Conservation (phyloP, 1,140 invertebrate species). For the Sweltsa coloradensis region DNA sequence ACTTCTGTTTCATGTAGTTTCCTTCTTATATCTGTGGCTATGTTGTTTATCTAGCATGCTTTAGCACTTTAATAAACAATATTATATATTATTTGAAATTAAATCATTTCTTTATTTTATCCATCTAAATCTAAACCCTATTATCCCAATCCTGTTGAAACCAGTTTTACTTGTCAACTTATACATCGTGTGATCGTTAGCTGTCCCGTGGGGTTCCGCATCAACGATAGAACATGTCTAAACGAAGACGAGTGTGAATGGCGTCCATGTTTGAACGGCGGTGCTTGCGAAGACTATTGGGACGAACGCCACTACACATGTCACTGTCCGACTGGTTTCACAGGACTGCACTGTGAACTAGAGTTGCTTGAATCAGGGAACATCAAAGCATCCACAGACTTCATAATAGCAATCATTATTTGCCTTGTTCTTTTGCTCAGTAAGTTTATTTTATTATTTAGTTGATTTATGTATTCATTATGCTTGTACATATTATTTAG, state of each 20-base stretch:
- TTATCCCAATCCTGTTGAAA: no score
- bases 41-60: no score
- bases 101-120: no score
- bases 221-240: constrained; percentile 46
- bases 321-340: constrained; percentile 58
- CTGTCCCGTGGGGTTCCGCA: constrained; percentile 55
- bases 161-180: no score
- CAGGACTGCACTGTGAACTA: constrained; percentile 66
- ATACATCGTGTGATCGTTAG: no score
- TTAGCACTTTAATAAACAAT: no score
- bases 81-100: no score
- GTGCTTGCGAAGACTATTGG: constrained; percentile 53
- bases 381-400: constrained; percentile 66
- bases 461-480: constrained; percentile 8
- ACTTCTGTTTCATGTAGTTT: no score
- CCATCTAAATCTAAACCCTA: no score
- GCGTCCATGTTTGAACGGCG: constrained; percentile 58
- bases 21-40: no score
- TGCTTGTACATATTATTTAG: constrained; percentile 11
- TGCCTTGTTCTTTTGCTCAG: constrained; percentile 62
- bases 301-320: constrained; percentile 60
- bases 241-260: constrained; percentile 65
- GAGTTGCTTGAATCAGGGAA: constrained; percentile 57
- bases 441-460: constrained; percentile 38
- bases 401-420: constrained; percentile 66